These are phyloP conservation scores for Montipora cactus DNA, from an alignment of 64 coral and sea anemone genomes.

Conservation along the genomic window DNA sequence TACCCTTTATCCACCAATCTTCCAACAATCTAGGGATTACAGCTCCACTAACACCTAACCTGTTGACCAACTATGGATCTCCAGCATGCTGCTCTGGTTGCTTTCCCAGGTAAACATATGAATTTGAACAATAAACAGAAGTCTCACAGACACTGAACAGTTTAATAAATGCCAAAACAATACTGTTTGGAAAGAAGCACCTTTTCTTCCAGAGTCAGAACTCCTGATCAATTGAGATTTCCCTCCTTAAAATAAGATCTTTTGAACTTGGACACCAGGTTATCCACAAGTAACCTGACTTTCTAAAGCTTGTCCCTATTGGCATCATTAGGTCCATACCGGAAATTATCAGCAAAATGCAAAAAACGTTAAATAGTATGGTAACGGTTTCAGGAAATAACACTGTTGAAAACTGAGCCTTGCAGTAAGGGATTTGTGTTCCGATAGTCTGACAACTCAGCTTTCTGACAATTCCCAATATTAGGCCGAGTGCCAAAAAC, in stretches of 20 bases:
- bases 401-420: not conserved
- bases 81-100: not conserved
- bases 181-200: constrained; percentile 46
- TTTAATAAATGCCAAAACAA: constrained; percentile 52
- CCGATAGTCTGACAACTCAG: constrained; percentile 60
- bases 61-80: not conserved
- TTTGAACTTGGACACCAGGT: constrained; percentile 12
- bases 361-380: constrained; percentile 13
- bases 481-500: constrained; percentile 44
- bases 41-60: not conserved
- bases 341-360: constrained; percentile 48
- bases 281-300: constrained; percentile 23
- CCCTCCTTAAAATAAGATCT: not conserved
- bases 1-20: not conserved
- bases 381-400: constrained; percentile 39
- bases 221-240: constrained; percentile 32
- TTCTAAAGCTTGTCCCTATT: constrained; percentile 20
- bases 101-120: not conserved
- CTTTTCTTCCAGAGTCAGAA: constrained; percentile 36
- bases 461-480: constrained; percentile 68
- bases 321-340: not conserved
- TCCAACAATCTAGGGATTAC: constrained; percentile 47
- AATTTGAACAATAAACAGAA: constrained; percentile 20
- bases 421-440: constrained; percentile 37
- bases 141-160: constrained; percentile 19